phyloP scores from a whole-genome alignment of 1,140 invertebrate genomes.

The Stegodyphus mimosarum region DNA sequence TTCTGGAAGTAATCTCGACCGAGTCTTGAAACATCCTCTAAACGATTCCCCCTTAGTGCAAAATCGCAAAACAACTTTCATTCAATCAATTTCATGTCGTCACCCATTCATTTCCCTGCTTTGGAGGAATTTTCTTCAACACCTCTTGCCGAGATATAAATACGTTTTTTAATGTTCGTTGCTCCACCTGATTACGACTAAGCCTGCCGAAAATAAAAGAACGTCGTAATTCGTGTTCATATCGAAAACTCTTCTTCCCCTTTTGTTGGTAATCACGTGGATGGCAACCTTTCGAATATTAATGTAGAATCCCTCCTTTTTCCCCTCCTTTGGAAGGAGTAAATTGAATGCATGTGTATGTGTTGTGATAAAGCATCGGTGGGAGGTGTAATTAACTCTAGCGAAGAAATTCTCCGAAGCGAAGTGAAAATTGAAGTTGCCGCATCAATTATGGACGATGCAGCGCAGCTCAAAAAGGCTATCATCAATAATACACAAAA shows the following conservation, averaged over 20 bases:
- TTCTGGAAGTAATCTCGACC: constrained; percentile 17
- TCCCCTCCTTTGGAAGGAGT: background rate
- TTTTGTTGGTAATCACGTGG: constrained; percentile 35
- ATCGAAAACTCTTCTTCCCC: constrained; percentile 22
- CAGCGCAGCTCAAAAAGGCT: constrained; percentile 2
- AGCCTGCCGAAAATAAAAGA: background rate
- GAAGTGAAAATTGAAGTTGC: constrained; percentile 47
- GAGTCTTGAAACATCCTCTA: constrained; percentile 18
- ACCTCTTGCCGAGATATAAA: constrained; percentile 29
- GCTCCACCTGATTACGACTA: constrained; percentile 26
- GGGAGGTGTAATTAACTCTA: constrained; percentile 33
- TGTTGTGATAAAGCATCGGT: constrained; percentile 39
- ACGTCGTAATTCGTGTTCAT: constrained; percentile 32
- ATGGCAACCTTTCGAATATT: constrained; percentile 1
- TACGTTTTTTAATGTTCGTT: constrained; percentile 47
- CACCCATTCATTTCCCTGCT: background rate
- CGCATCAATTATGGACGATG: constrained; percentile 45
- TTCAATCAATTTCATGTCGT: constrained; percentile 27
- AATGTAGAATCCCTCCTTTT: no score
- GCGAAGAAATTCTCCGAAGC: constrained; percentile 20
- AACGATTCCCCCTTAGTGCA: constrained; percentile 5
- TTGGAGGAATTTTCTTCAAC: constrained; percentile 20
- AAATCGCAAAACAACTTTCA: background rate
- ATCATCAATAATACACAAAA: constrained; percentile 44
- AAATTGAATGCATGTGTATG: constrained; percentile 50